Evolutionary conservation across 1,140 invertebrate species (phyloP), one percentile per base, ranked within the genome.

Genomic region (Mamestra configurata): DNA sequence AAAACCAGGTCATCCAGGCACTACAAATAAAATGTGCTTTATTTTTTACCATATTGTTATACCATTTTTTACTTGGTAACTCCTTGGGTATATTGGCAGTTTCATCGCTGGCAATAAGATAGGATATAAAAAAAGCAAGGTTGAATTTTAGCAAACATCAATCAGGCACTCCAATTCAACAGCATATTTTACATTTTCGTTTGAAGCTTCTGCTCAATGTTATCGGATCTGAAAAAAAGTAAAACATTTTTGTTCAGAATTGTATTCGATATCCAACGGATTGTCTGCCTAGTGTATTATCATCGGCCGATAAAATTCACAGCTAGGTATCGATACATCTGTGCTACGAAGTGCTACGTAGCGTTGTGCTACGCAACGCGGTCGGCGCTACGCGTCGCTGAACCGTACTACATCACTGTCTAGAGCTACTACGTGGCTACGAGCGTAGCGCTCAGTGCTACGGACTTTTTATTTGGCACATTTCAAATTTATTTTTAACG

Each of bases 391-490:
- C 66, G 66, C 66, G 43, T 70, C 66, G 15, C 43, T 70, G 66
- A 51, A 70, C 43, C 66, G 66, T 70, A 70, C 40, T 51, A 70
- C 66, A 70, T 70, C 43, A 49, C 66, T 70, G 66, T 49, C 40
- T 43, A 11, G 64, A 11, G 43, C 66, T 70, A 70, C 66, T 43
- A 27, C 66, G 66, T 70, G 46, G 66, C 61, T 31, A 31, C 46
- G 46, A 4, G 13, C 46, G n/a, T 4, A n/a, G 43, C 13, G 13
- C 15, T 1, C 66, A 15, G n/a, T 70, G 43, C 43, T 70, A 49
- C 66, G 66, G n/a, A 31, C 0, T 18, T 70, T 66, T 66, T 66
- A 27, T 40, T 4, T 37, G 35, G 7, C 31, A 37, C 40, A 37
- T 64, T 64, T 64, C 35, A 64, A 64, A 37, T 64, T 64, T 31